These are phyloP conservation scores for Pelodiscus sinensis DNA, from an alignment of 2,113 vertebrate species.

Conservation along the genomic window DNA sequence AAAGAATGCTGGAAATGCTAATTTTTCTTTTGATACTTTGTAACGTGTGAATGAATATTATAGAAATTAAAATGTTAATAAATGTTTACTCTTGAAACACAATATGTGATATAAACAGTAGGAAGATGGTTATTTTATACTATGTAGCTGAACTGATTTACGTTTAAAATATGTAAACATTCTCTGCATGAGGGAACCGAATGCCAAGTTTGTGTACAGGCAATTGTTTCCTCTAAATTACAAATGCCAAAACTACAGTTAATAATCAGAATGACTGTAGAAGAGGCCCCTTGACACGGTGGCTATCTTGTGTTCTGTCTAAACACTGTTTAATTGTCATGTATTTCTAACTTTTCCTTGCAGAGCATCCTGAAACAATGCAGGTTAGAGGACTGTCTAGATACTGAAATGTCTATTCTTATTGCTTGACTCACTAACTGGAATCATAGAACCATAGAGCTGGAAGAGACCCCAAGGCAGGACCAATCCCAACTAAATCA, in stretches of 20 bases:
- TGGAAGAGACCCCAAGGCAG: too few relatives aligned
- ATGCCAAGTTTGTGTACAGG: not conserved
- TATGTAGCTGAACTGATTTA: constrained; percentile 10
- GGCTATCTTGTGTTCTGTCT: not conserved
- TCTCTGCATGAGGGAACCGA: not conserved
- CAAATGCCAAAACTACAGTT: not conserved
- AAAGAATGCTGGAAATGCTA: not conserved
- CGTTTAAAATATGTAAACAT: constrained; percentile 23
- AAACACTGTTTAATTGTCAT: not conserved
- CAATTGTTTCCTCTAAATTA: not conserved
- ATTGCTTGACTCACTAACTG: not conserved
- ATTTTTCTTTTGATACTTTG: not conserved
- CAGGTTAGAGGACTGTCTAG: not conserved
- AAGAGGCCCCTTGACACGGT: not conserved
- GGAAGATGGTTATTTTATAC: not conserved
- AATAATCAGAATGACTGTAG: not conserved
- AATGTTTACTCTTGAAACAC: not conserved
- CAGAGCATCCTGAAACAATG: not conserved
- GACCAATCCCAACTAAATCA: too few relatives aligned
- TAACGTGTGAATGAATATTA: not conserved
- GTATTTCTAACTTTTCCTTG: not conserved
- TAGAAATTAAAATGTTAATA: not conserved
- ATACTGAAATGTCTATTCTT: not conserved
- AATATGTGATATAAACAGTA: not conserved
- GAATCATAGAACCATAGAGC: too few relatives aligned